Evolutionary conservation across 2,113 vertebrate species (phyloP).

Genomic region (Vulpes ferrilata): DNA sequence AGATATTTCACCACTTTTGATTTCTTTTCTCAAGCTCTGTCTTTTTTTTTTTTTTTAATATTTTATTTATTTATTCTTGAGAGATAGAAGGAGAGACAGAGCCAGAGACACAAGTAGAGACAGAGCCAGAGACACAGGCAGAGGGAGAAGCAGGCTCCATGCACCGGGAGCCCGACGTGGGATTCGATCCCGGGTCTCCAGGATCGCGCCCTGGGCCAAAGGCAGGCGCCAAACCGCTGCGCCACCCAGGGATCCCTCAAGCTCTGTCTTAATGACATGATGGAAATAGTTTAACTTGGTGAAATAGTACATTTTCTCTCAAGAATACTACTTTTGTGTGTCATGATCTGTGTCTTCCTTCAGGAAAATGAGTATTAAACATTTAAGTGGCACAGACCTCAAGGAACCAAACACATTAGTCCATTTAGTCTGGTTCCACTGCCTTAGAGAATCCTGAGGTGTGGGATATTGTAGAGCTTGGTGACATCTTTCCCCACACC

Average conservation of each 20-base stretch:
- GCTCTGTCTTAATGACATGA: background rate
- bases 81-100: too few relatives aligned
- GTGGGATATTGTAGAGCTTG: background rate
- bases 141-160: too few relatives aligned
- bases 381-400: background rate
- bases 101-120: too few relatives aligned
- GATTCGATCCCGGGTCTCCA: too few relatives aligned
- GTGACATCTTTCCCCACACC: background rate
- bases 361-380: background rate
- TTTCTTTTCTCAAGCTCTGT: constrained; percentile 2
- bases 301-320: background rate
- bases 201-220: too few relatives aligned
- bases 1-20: constrained; percentile 2
- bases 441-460: background rate
- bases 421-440: background rate
- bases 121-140: too few relatives aligned
- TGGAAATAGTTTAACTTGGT: background rate
- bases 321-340: background rate
- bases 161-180: too few relatives aligned
- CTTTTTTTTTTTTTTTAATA: too few relatives aligned
- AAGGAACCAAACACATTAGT: background rate
- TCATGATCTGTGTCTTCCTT: background rate
- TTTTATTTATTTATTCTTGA: too few relatives aligned
- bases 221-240: too few relatives aligned
- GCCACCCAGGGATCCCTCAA: too few relatives aligned